Conservation (phyloP, 23 tunicate species). For the Clavelina lepadiformis region DNA sequence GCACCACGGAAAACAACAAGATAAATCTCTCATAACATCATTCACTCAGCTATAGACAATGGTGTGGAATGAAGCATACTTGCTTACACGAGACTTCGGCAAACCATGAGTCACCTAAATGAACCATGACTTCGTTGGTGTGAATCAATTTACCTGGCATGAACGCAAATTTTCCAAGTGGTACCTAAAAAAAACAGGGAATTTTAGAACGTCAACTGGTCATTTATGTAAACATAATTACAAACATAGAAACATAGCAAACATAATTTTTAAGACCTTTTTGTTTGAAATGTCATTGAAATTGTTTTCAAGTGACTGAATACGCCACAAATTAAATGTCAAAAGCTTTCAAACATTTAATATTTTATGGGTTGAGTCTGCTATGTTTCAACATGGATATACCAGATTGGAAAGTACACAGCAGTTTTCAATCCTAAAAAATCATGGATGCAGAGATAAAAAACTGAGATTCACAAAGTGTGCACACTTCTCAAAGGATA, state of each 20-base stretch:
- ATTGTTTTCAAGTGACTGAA: not conserved
- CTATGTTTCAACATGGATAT: no score
- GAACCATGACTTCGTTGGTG: constrained; percentile 88
- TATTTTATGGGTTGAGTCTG: no score
- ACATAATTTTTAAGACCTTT: no score
- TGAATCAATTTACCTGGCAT: constrained; percentile 81
- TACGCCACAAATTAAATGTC: not conserved
- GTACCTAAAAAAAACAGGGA: constrained; percentile 36
- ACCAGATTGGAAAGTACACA: no score
- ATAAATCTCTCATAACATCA: no score
- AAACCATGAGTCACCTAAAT: constrained; percentile 82
- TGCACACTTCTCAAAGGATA: no score
- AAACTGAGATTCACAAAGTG: no score
- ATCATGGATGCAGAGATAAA: no score
- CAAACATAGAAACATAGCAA: not conserved
- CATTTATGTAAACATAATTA: not conserved
- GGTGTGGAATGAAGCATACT: constrained; percentile 16
- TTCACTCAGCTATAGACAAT: no score
- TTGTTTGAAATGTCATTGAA: not conserved
- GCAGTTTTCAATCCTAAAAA: no score
- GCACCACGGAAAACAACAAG: no score
- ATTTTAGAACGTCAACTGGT: not conserved
- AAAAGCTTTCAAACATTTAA: not conserved
- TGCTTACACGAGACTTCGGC: constrained; percentile 76
- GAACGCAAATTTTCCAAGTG: constrained; percentile 72